Conservation (phyloP, 2,113 vertebrate species). For the Pomatostomus ruficeps region DNA sequence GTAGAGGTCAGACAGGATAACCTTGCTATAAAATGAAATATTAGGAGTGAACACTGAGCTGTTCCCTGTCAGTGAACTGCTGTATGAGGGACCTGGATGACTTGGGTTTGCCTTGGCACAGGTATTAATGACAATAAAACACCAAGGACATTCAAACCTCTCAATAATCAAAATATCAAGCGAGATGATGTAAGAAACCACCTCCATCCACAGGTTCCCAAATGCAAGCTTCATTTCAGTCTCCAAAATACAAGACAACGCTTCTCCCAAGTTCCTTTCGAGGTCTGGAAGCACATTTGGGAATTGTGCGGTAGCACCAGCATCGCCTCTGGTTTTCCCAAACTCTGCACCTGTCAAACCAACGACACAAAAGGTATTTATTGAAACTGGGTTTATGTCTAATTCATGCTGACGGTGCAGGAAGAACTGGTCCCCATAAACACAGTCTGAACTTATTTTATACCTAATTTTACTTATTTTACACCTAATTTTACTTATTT, state of each 20-base stretch:
- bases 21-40: neutral
- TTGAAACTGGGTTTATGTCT: neutral
- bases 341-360: constrained; percentile 37
- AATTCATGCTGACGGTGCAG: neutral
- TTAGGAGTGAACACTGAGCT: neutral
- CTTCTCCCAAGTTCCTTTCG: constrained; percentile 78
- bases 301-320: constrained; percentile 9
- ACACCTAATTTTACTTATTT: no score
- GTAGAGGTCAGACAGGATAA: neutral
- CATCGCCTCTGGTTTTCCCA: neutral
- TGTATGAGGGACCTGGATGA: neutral
- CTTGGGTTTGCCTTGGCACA: neutral
- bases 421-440: neutral
- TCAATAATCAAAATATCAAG: neutral
- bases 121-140: neutral
- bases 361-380: neutral
- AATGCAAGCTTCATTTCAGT: constrained; percentile 88
- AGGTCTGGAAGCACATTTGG: constrained; percentile 70
- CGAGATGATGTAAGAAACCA: constrained; percentile 42
- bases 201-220: constrained; percentile 86
- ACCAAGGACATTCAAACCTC: neutral
- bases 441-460: no score
- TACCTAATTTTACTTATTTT: no score
- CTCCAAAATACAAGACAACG: constrained; percentile 84
- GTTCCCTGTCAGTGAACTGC: neutral